phyloP scores from a whole-genome alignment of 2,113 vertebrate species.

The Callipepla californica region DNA sequence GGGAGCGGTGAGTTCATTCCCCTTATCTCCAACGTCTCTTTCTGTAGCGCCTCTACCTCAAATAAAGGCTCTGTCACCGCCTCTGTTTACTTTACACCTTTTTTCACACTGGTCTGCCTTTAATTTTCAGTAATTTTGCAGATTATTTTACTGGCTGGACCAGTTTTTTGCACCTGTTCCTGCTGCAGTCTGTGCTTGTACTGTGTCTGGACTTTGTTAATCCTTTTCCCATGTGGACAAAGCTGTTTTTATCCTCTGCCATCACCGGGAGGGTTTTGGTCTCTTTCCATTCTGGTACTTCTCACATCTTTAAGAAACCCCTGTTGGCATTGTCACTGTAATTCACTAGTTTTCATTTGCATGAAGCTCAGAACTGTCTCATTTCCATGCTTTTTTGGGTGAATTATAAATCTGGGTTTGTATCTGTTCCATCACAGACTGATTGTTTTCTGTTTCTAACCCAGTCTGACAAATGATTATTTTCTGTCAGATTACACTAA shows the following conservation, averaged over 20 bases:
- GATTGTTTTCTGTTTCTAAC: slow-evolving; percentile 52
- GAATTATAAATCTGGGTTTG: slow-evolving; percentile 23
- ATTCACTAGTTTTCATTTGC: slow-evolving; percentile 4
- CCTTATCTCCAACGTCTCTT: no score
- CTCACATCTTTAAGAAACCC: not conserved
- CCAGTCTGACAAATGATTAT: slow-evolving; percentile 32
- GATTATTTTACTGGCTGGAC: not conserved
- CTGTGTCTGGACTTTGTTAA: not conserved
- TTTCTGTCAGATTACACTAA: slow-evolving; percentile 42
- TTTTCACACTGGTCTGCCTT: not conserved
- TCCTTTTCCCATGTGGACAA: not conserved
- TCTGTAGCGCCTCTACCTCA: no score
- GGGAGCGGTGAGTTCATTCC: no score
- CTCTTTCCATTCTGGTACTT: not conserved
- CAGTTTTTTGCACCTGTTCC: not conserved
- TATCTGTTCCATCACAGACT: not conserved
- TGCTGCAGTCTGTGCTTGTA: not conserved
- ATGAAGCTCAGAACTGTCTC: not conserved
- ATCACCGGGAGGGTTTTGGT: not conserved
- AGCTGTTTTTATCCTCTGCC: not conserved
- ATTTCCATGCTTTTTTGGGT: not conserved
- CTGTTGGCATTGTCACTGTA: not conserved
- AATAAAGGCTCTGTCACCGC: no score
- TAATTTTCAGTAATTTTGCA: slow-evolving; percentile 23
- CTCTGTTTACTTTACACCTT: not conserved